phyloP scores from a whole-genome alignment of 2,888 invertebrate genomes.

The Nasonovia ribisnigri region DNA sequence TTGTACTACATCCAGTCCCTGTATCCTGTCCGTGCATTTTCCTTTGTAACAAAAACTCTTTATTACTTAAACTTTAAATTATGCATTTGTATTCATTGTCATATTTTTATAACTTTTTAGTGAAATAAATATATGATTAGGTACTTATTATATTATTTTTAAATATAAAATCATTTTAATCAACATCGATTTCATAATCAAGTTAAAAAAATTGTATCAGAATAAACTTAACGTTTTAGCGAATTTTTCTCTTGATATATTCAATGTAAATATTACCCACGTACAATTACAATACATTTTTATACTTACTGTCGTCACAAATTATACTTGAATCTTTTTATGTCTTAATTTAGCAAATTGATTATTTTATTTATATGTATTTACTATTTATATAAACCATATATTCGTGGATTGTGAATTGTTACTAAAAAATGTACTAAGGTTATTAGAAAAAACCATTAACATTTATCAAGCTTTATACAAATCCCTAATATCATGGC shows the following conservation, averaged over 20 bases:
- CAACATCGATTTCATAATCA: background rate
- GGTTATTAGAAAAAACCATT: background rate
- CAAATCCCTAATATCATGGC: background rate
- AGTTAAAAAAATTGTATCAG: background rate
- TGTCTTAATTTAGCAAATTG: background rate
- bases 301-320: background rate
- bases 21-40: constrained; percentile 5
- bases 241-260: background rate
- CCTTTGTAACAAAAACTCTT: constrained; percentile 20
- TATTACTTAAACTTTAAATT: constrained; percentile 9
- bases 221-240: background rate
- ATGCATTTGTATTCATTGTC: constrained; percentile 2
- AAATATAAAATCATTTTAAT: background rate
- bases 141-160: background rate
- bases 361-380: background rate
- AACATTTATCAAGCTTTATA: background rate
- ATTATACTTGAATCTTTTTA: background rate
- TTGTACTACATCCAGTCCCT: background rate
- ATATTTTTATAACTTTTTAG: background rate
- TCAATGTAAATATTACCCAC: background rate
- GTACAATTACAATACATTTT: background rate
- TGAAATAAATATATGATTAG: background rate
- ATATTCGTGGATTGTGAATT: background rate
- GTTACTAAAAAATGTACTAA: background rate
- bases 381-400: background rate